Base-by-base conservation (phyloP, 2,797 vertebrate genomes). In the Myiotriccus ornatus region DNA sequence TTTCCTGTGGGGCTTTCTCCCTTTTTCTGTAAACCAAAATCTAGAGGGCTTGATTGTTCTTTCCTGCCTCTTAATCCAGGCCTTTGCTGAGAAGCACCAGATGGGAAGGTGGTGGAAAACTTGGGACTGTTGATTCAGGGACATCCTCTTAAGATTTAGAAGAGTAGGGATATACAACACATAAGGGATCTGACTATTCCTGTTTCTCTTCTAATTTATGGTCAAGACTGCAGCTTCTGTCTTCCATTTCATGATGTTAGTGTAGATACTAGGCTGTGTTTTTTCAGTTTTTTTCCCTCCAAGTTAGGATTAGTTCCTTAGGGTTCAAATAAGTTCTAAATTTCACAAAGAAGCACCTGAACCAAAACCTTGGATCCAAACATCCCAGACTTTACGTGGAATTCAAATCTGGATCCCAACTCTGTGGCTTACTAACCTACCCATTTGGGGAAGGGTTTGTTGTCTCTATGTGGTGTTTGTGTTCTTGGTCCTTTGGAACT, bases 221-320 rank as follows among this genome's bases (percentile, higher is more conserved):
- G 82, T 96, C 90, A 70, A 94, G 91, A 95, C 95, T 97, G 93
- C 69, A 90, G 96, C 94, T 96, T 97, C 95, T 91, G 93, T 97
- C 97, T 97, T 96, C 96, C 68, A 86, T 96, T 96, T 95, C 95
- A 97, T 89, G 57, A 94, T 79, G 67, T 94, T 59, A 50, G 35
- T 83, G 71, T 76, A 85, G 92, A 76, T 95, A 89, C 23, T 95
- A 91, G 85, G 69, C 94, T 81, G 53, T 94, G 35, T 95, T 94
- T 85, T 37, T 90, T 88, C 76, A 44, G 6, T 27, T 91, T 78
- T 85, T 95, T 94, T 47, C 93, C 84, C 80, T 94, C 96, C 94
- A 92, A 92, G 93, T 91, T 92, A 90, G 73, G 87, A 63, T 57
- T 81, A 84, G 95, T 94, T 96, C 91, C 52, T 93, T 70, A 79